These are phyloP conservation scores for Ophthalmolycus amberensis DNA, from an alignment of 2,113 vertebrate species.

Conservation along the genomic window DNA sequence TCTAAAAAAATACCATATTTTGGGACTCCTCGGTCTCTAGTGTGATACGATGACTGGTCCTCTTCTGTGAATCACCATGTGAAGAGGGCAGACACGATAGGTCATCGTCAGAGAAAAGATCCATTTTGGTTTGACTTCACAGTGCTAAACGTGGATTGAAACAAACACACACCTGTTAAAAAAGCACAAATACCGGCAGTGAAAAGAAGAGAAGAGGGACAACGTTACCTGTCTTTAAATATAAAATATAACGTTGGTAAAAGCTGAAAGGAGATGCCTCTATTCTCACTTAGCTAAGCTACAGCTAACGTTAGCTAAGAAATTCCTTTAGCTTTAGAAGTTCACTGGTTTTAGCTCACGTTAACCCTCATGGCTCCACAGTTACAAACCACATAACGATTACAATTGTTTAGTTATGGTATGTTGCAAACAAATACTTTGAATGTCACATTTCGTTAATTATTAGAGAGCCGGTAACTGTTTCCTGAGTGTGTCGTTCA, in stretches of 20 bases:
- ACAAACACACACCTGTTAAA: not conserved
- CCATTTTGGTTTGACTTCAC: slow-evolving; percentile 55
- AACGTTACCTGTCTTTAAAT: not conserved
- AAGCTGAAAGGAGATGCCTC: not conserved
- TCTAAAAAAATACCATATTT: not conserved
- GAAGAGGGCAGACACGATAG: slow-evolving; percentile 18
- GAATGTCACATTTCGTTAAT: too few relatives aligned
- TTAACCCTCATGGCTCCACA: not conserved
- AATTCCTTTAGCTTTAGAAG: not conserved
- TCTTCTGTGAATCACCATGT: slow-evolving; percentile 17
- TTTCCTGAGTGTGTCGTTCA: too few relatives aligned
- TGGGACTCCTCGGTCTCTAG: not conserved
- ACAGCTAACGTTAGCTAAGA: not conserved
- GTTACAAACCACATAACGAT: not conserved
- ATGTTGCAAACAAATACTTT: too few relatives aligned
- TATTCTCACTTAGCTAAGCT: not conserved
- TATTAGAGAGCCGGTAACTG: too few relatives aligned
- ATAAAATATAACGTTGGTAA: not conserved
- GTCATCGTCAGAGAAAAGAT: slow-evolving; percentile 49
- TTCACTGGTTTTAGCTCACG: not conserved
- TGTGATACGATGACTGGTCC: not conserved
- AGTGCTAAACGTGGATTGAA: not conserved
- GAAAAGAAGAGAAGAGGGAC: not conserved
- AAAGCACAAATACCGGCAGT: not conserved
- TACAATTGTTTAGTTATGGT: not conserved